Percentiles rank a stretch among this genome's conserved stretches.
Conservation (phyloP, 2,113 vertebrate species). For the Dermatemys mawii region DNA sequence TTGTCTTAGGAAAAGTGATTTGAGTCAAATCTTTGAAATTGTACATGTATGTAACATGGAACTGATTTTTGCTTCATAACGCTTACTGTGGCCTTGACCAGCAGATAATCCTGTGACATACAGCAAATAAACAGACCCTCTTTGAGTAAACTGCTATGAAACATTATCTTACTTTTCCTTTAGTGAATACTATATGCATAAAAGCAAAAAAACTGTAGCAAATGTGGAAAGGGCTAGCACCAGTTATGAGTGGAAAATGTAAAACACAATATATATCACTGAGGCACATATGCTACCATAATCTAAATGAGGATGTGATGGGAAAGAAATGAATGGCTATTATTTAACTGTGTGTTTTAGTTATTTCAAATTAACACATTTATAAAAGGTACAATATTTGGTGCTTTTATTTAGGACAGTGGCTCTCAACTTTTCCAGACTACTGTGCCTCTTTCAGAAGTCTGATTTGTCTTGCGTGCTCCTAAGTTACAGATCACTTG, state of each 20-base stretch:
- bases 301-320: neutral
- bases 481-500: too few species aligned
- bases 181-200: neutral
- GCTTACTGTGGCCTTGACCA: neutral
- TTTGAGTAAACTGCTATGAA: neutral
- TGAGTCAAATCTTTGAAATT: neutral
- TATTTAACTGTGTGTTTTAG: too few species aligned
- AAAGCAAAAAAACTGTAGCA: neutral
- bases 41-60: neutral
- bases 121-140: neutral
- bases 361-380: too few species aligned
- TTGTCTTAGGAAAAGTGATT: constrained; percentile 10
- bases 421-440: too few species aligned
- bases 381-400: neutral
- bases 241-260: neutral
- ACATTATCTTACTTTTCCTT: constrained; percentile 3
- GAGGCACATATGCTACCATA: neutral
- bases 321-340: neutral
- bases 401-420: neutral
- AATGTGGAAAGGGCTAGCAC: neutral
- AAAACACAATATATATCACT: neutral
- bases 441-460: too few species aligned
- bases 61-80: constrained; percentile 25
- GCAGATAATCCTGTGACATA: neutral
- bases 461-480: too few species aligned